A percentile compares a stretch with the other conserved stretches of the same genome.
Conservation (phyloP, 2,113 vertebrate species). For the Stercorarius parasiticus region DNA sequence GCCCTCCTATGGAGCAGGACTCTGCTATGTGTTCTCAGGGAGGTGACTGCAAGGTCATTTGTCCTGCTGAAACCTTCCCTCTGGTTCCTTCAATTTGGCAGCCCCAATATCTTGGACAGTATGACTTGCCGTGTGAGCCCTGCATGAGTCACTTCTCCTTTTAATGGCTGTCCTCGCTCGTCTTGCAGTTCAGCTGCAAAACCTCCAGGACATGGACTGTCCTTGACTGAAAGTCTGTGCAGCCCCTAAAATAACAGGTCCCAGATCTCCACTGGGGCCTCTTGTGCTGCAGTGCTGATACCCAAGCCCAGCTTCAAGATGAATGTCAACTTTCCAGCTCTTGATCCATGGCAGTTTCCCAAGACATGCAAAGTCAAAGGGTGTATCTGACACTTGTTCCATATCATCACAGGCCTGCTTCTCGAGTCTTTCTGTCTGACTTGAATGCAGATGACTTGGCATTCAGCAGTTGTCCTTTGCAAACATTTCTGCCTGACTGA, state of each 20-base stretch:
- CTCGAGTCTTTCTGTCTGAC: neutral
- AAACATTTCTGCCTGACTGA: neutral
- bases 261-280: fast-evolving
- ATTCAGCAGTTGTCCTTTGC: neutral
- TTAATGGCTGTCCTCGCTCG: neutral
- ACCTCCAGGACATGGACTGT: neutral
- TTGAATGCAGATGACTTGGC: neutral
- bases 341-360: neutral
- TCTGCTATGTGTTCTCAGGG: neutral
- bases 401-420: neutral
- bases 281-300: neutral
- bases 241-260: neutral
- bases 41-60: neutral
- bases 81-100: neutral
- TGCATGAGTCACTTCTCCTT: neutral
- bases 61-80: neutral
- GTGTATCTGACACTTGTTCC: neutral
- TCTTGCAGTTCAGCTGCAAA: neutral
- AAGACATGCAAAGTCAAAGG: neutral
- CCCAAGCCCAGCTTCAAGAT: neutral
- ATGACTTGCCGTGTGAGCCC: neutral
- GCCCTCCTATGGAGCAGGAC: neutral
- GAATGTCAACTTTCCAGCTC: fast-evolving
- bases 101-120: neutral
- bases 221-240: neutral